Evolutionary conservation across 2,797 vertebrate genomes (phyloP).

Genomic region (Meriones psammophilus): DNA sequence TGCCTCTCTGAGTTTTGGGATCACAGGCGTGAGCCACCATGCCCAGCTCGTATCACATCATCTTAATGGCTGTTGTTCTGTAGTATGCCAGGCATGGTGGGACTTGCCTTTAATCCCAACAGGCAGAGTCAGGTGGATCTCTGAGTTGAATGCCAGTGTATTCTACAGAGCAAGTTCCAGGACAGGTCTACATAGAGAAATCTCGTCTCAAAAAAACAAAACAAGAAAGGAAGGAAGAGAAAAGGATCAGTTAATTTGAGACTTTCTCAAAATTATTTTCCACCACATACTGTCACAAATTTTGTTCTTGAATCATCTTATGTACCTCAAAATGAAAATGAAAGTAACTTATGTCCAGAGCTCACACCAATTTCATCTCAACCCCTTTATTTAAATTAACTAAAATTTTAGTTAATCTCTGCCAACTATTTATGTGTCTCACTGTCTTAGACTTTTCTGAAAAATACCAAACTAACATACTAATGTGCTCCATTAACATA

Average conservation of each 20-base stretch:
- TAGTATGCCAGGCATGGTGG: background rate
- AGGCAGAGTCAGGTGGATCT: background rate
- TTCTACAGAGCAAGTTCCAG: background rate
- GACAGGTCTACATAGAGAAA: background rate
- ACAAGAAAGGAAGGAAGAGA: too few species aligned
- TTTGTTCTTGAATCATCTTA: slow-evolving; percentile 41
- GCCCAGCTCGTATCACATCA: background rate
- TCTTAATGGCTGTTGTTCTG: background rate
- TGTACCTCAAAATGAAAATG: background rate
- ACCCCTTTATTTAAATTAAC: background rate
- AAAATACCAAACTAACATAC: background rate
- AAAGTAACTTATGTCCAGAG: background rate
- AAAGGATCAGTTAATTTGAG: too few species aligned
- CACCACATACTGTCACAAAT: background rate
- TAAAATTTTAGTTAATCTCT: slow-evolving; percentile 31
- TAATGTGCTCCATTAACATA: background rate
- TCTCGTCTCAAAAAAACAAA: background rate
- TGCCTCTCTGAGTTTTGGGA: too few species aligned
- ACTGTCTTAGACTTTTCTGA: background rate
- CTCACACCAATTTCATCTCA: background rate
- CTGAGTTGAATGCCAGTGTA: background rate
- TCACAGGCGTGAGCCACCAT: too few species aligned
- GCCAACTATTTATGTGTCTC: background rate
- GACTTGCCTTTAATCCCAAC: background rate
- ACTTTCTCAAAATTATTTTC: too few species aligned